Evolutionary conservation across 2,888 invertebrate species (phyloP).

Genomic region (Heterodera filipjevi): DNA sequence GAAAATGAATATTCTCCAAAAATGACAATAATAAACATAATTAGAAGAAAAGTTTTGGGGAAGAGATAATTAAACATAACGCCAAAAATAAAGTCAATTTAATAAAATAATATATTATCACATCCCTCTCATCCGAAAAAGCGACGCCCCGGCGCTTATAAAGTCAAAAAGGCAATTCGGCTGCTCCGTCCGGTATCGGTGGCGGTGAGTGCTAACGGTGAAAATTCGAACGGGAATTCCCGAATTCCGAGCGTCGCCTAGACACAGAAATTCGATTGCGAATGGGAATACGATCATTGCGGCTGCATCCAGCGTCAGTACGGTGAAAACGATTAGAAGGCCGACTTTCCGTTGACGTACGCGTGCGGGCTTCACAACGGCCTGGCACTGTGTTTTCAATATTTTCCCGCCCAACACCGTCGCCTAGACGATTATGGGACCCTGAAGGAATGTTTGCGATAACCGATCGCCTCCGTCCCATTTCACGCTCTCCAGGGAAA

Average conservation of each 20-base stretch:
- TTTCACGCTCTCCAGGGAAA: conserved; percentile 6
- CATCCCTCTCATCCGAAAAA: background rate
- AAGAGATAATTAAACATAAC: too few relatives aligned
- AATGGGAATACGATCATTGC: background rate
- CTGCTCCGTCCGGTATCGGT: background rate
- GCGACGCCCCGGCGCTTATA: background rate
- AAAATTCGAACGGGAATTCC: background rate
- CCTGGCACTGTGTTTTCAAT: background rate
- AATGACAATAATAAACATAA: too few relatives aligned
- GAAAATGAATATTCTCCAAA: too few relatives aligned
- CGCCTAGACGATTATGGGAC: background rate
- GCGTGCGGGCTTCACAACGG: background rate
- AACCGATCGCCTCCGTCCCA: background rate
- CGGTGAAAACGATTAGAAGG: too few relatives aligned
- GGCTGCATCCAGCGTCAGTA: background rate
- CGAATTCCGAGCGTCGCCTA: background rate
- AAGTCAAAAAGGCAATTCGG: background rate
- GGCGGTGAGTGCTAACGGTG: background rate
- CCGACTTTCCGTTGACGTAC: too few relatives aligned
- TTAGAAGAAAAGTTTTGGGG: too few relatives aligned
- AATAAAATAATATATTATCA: background rate
- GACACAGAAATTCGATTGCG: background rate
- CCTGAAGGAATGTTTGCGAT: background rate
- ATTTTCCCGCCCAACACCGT: background rate
- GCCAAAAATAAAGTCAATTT: too few relatives aligned